Evolutionary conservation across 1,140 invertebrate species (phyloP), one percentile per base, ranked within the genome.

Genomic region (Dinoponera quadriceps): DNA sequence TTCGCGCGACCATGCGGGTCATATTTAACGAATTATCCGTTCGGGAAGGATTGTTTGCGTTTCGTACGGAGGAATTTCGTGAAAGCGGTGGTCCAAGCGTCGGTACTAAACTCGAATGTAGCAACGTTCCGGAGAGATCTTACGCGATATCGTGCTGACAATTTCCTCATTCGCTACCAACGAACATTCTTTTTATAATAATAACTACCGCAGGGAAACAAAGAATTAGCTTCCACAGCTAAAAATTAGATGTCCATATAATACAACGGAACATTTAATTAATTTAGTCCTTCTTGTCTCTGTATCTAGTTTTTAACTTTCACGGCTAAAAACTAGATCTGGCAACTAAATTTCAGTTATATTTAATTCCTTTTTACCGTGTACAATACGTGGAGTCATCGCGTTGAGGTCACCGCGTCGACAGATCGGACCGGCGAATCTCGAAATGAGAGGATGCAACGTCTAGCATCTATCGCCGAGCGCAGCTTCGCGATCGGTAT

Each of bases 1-100:
- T 0, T 9, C 38, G 38, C 38, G 9, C 11, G 4, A 65, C 3
- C 14, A 77, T 20, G 4, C 48, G 75, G 51, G 54, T 25, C 69
- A 60, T 69, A 80, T 80, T 69, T 80, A 69, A 80, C 51, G 51
- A 33, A 71, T 80, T 71, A 57, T 20, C 11, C 22, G 20, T 2
- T 16, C 18, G 33, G 18, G 20, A 77, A 11, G 54, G 69, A 69
- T 57, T 57, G 75, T 78, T 54, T 54, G 44, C 38, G 57, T 54
- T 68, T 66, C 27, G 27, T 77, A 20, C 5, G 55, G 20, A 38
- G 18, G 29, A 69, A 78, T 69, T 57, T 80, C 16, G 75, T 80
- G 75, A 71, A 80, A 78, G 75, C 51, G 33, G 22, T 69, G 44
- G 20, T 48, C 3, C 25, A n/a, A 9, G 57, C 55, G 27, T 78